Evolutionary conservation across 2,797 vertebrate genomes (phyloP).

Genomic region (Meriones psammophilus): DNA sequence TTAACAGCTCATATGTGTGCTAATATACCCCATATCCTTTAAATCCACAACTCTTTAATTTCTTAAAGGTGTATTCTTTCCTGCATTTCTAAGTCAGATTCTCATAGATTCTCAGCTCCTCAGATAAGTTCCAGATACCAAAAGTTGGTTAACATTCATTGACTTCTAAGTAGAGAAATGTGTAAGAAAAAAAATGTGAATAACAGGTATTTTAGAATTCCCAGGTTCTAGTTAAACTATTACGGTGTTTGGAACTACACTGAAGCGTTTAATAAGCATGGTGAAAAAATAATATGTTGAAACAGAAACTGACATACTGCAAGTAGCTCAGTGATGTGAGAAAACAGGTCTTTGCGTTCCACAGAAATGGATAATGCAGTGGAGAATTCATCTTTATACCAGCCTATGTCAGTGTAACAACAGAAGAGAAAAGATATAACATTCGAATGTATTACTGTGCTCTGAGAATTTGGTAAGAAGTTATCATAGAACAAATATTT

Average conservation of each 20-base stretch:
- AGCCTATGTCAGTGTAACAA: background rate
- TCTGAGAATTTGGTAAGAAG: slow-evolving; percentile 1
- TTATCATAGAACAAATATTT: slow-evolving; percentile 17
- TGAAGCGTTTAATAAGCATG: background rate
- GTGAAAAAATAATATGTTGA: background rate
- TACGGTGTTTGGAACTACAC: background rate
- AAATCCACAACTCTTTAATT: background rate
- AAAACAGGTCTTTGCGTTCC: background rate
- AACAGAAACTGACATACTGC: background rate
- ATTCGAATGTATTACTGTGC: background rate
- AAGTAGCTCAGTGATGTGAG: background rate
- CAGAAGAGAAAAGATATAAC: background rate
- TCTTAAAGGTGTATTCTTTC: background rate
- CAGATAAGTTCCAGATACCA: slow-evolving; percentile 1
- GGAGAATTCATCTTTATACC: background rate
- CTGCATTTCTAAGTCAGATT: slow-evolving; percentile 17
- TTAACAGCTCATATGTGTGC: background rate
- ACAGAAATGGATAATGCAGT: background rate
- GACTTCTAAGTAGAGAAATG: background rate
- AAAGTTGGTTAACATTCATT: background rate
- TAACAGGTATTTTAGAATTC: background rate
- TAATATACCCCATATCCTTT: background rate
- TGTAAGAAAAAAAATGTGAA: background rate
- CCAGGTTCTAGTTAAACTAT: background rate
- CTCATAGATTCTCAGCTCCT: background rate